Percentiles rank a stretch among this genome's conserved stretches.
These are phyloP conservation scores for Eueremaeus valkanovi DNA, from an alignment of 2,888 invertebrate species.

Conservation along the genomic window DNA sequence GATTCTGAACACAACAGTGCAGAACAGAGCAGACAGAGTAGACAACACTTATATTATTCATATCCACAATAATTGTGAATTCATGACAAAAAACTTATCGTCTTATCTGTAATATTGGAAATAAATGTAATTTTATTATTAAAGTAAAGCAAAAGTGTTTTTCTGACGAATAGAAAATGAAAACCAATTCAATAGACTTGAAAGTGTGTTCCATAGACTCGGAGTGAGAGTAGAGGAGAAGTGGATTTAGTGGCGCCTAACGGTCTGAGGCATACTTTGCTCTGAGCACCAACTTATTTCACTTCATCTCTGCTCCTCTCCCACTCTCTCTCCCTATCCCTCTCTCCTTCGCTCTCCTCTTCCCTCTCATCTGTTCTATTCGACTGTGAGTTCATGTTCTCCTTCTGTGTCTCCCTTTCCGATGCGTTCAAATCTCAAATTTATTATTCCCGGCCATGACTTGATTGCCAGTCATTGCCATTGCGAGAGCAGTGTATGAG, in stretches of 20 bases:
- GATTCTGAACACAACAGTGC: no score
- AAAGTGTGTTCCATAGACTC: not conserved
- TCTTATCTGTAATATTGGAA: constrained; percentile 6
- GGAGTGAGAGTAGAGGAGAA: constrained; percentile 3
- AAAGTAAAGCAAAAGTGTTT: not conserved
- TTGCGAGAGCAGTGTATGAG: not conserved
- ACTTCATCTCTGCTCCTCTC: not conserved
- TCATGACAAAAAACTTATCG: not conserved
- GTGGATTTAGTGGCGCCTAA: constrained; percentile 1
- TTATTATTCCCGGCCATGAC: constrained; percentile 8
- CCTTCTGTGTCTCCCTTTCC: constrained; percentile 29
- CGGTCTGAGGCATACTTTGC: not conserved
- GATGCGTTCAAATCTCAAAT: constrained; percentile 13
- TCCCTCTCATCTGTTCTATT: not conserved
- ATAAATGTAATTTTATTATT: not conserved
- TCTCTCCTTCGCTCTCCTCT: not conserved
- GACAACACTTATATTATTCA: no score
- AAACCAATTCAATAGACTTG: not conserved
- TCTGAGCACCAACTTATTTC: not conserved
- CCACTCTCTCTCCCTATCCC: constrained; percentile 16
- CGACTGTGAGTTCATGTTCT: constrained; percentile 14
- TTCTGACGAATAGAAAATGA: constrained; percentile 6
- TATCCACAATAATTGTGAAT: no score
- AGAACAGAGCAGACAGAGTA: not conserved
- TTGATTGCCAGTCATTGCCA: constrained; percentile 9